phyloP scores from a whole-genome alignment of 2,888 invertebrate genomes.

The Blera fallax region DNA sequence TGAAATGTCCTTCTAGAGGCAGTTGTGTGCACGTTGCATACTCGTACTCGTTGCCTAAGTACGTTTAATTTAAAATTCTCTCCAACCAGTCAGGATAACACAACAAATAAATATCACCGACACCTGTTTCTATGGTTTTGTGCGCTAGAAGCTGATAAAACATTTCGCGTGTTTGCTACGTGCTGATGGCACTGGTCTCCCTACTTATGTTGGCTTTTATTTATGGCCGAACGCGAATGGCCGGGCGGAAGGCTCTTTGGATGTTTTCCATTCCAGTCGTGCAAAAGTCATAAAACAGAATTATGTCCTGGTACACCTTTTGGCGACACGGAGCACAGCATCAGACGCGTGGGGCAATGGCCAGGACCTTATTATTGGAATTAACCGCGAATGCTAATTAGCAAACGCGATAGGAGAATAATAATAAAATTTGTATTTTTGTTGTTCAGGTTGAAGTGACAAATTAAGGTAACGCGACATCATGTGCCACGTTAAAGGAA shows the following conservation, averaged over 20 bases:
- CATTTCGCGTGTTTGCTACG: conserved; percentile 37
- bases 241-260: not conserved
- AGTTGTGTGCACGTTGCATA: not conserved
- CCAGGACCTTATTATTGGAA: conserved; percentile 45
- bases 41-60: not conserved
- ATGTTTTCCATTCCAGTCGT: conserved; percentile 30
- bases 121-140: conserved; percentile 39
- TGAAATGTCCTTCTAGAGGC: not conserved
- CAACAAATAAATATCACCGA: conserved; percentile 1
- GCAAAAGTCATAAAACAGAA: conserved; percentile 32
- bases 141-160: not conserved
- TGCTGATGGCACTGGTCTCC: conserved; percentile 24
- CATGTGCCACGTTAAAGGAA: not conserved
- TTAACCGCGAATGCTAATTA: conserved; percentile 61
- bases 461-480: conserved; percentile 29
- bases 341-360: not conserved
- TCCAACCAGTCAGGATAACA: not conserved
- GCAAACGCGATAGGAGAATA: conserved; percentile 17
- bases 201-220: conserved; percentile 19
- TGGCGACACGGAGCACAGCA: not conserved
- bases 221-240: conserved; percentile 12
- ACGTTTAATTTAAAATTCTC: not conserved
- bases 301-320: conserved; percentile 44
- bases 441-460: not conserved
- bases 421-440: conserved; percentile 9